phyloP scores from a whole-genome alignment of 1,140 invertebrate genomes.

The Stegodyphus dumicola region DNA sequence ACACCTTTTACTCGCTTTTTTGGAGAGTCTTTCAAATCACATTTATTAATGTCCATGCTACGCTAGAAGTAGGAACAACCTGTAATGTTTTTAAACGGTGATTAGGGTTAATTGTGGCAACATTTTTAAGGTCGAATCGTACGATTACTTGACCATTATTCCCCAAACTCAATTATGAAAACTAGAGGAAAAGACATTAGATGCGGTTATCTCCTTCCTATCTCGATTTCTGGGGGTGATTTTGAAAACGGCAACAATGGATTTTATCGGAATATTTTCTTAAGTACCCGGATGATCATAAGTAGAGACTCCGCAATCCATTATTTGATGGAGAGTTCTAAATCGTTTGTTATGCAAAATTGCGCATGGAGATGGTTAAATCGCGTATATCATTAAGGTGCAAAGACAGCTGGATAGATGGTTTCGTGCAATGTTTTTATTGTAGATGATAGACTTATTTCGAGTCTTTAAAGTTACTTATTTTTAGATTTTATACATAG shows the following conservation, averaged over 20 bases:
- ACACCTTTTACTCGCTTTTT: conserved; percentile 1
- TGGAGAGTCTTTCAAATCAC: not conserved
- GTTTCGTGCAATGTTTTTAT: no score
- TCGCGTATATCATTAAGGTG: no score
- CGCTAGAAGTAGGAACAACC: conserved; percentile 2
- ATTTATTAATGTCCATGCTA: no score
- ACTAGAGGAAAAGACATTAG: conserved; percentile 38
- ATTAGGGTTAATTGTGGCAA: conserved; percentile 36
- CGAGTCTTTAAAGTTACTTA: no score
- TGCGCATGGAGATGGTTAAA: no score
- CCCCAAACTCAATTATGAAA: conserved; percentile 43
- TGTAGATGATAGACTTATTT: no score
- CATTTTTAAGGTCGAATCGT: conserved; percentile 8
- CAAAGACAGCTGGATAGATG: no score
- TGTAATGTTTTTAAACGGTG: conserved; percentile 40
- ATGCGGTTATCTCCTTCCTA: conserved; percentile 9
- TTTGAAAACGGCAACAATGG: conserved; percentile 36
- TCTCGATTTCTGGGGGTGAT: conserved; percentile 31
- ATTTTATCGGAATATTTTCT: conserved; percentile 47
- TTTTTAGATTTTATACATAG: no score
- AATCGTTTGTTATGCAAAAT: no score
- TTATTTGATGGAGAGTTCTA: no score
- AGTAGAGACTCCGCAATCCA: no score
- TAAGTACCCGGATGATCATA: conserved; percentile 3
- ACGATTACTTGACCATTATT: conserved; percentile 4